Conservation (phyloP, 2,797 vertebrate species). For the Dryobates pubescens region DNA sequence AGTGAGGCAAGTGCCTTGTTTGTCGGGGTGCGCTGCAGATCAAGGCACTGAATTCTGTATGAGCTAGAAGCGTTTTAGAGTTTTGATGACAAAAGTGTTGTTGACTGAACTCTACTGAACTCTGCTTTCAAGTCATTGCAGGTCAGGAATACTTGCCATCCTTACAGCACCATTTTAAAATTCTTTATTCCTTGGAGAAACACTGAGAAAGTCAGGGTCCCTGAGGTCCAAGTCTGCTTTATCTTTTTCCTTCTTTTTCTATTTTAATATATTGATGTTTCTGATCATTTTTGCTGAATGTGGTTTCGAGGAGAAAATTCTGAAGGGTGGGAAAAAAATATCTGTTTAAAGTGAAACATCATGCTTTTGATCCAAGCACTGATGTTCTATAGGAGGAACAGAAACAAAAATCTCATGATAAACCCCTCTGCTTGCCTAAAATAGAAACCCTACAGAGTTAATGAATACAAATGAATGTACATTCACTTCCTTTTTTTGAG, state of each 20-base stretch:
- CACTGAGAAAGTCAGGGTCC: neutral
- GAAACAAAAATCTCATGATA: slow-evolving; percentile 62
- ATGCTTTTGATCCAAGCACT: slow-evolving; percentile 31
- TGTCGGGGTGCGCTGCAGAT: neutral
- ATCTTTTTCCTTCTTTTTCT: slow-evolving; percentile 3
- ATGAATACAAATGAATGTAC: slow-evolving; percentile 74
- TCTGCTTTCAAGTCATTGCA: neutral
- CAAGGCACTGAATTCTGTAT: neutral
- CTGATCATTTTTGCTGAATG: neutral
- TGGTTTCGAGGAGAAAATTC: slow-evolving; percentile 10
- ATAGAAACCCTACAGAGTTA: slow-evolving; percentile 57
- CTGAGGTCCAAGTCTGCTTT: neutral
- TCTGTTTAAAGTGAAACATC: slow-evolving; percentile 12
- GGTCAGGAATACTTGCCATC: slow-evolving; percentile 12
- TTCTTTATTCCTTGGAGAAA: neutral
- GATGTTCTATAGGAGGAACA: neutral
- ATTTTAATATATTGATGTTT: neutral
- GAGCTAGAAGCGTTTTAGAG: neutral
- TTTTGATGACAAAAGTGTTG: neutral
- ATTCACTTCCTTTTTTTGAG: slow-evolving; percentile 67
- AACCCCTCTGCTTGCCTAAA: slow-evolving; percentile 60
- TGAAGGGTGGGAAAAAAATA: neutral
- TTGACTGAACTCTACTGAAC: neutral
- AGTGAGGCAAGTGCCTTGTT: accelerated
- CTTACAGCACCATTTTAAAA: neutral